phyloP scores from a whole-genome alignment of 2,888 invertebrate species.

The Pseudolycoriella hygida region DNA sequence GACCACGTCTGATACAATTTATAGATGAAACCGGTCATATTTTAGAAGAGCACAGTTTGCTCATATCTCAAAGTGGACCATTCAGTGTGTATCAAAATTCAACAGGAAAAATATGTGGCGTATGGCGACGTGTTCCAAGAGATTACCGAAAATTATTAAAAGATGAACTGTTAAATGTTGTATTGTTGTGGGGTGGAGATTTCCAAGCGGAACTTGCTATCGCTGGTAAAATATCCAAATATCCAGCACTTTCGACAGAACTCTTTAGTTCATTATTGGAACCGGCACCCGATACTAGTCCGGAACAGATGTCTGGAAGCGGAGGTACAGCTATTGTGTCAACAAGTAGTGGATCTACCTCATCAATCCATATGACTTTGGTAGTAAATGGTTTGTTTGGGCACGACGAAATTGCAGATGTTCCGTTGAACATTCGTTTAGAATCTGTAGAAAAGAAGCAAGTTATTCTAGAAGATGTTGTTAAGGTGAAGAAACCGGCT shows the following conservation, averaged over 20 bases:
- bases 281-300: conserved; percentile 40
- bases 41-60: conserved; percentile 63
- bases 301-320: conserved; percentile 39
- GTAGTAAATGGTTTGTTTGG: conserved; percentile 69
- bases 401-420: conserved; percentile 41
- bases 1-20: conserved; percentile 60
- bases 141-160: conserved; percentile 63
- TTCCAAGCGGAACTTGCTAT: conserved; percentile 49
- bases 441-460: conserved; percentile 54
- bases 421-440: conserved; percentile 49
- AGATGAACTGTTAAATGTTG: conserved; percentile 63
- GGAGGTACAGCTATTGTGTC: conserved; percentile 79
- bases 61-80: conserved; percentile 30
- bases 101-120: conserved; percentile 76
- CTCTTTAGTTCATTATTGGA: conserved; percentile 63
- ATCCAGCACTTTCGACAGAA: conserved; percentile 60
- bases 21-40: conserved; percentile 61
- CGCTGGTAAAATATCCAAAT: conserved; percentile 55
- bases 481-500: conserved; percentile 52
- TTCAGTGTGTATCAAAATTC: conserved; percentile 64
- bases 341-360: conserved; percentile 59
- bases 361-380: conserved; percentile 62
- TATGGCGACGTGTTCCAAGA: conserved; percentile 72
- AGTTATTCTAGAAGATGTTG: conserved; percentile 52
- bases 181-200: conserved; percentile 58